Conservation (phyloP, 2,888 invertebrate species). For the Hecatera dysodea region DNA sequence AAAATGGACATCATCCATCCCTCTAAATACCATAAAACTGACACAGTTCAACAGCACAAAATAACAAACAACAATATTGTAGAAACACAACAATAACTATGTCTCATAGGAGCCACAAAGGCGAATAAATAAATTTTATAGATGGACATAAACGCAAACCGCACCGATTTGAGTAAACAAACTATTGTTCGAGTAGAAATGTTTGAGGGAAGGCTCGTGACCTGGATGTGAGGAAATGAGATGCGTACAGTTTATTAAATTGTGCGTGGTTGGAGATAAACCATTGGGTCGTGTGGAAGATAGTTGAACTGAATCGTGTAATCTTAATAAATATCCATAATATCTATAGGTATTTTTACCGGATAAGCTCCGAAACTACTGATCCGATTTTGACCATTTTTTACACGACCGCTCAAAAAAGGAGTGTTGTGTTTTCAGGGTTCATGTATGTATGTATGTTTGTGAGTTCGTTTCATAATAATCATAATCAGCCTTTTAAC, state of each 20-base stretch:
- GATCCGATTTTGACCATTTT: no score
- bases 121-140: conserved; percentile 52
- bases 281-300: not conserved
- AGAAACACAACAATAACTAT: conserved; percentile 50
- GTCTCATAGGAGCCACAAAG: conserved; percentile 47
- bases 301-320: not conserved
- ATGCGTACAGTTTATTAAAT: conserved; percentile 15
- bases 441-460: no score
- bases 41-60: conserved; percentile 16
- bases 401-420: no score
- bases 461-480: no score
- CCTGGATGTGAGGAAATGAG: conserved; percentile 22
- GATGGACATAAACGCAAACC: conserved; percentile 32
- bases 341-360: no score
- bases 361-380: no score
- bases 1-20: not conserved
- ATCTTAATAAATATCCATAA: no score
- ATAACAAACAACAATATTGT: conserved; percentile 52
- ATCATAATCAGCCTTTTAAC: no score
- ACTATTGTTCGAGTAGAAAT: conserved; percentile 48
- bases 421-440: no score
- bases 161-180: conserved; percentile 51
- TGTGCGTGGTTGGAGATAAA: conserved; percentile 17
- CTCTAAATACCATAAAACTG: not conserved
- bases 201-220: conserved; percentile 28